These are phyloP conservation scores for Varanus salvator DNA, from an alignment of 2,113 vertebrate genomes.

Conservation along the genomic window DNA sequence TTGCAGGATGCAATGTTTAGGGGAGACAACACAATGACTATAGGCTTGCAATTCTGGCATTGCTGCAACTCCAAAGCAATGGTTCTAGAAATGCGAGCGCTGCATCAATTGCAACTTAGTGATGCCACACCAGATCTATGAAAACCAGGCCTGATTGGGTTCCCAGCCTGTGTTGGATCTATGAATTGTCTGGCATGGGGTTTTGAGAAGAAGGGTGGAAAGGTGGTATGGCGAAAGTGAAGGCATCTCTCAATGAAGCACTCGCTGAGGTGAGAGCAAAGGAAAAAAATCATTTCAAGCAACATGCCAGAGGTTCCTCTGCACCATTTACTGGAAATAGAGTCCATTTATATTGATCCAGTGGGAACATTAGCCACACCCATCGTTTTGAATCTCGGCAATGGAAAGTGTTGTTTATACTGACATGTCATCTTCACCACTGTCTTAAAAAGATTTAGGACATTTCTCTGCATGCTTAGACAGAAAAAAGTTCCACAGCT, in stretches of 20 bases:
- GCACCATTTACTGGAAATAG: neutral
- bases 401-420: neutral
- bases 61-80: neutral
- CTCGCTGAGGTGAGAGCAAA: neutral
- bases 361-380: neutral
- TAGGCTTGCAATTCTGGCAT: neutral
- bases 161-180: no score
- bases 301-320: neutral
- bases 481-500: no score
- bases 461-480: neutral
- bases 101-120: neutral
- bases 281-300: neutral
- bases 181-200: neutral
- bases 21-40: neutral
- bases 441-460: neutral
- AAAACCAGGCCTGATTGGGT: neutral
- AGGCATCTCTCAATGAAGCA: neutral
- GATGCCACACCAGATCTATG: neutral
- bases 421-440: neutral
- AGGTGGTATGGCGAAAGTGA: no score
- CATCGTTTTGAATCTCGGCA: slow-evolving; percentile 3
- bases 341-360: neutral
- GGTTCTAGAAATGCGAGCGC: neutral
- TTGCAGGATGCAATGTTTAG: neutral
- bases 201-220: neutral